Conservation (phyloP, 2,797 vertebrate genomes). For the Pristis pectinata region DNA sequence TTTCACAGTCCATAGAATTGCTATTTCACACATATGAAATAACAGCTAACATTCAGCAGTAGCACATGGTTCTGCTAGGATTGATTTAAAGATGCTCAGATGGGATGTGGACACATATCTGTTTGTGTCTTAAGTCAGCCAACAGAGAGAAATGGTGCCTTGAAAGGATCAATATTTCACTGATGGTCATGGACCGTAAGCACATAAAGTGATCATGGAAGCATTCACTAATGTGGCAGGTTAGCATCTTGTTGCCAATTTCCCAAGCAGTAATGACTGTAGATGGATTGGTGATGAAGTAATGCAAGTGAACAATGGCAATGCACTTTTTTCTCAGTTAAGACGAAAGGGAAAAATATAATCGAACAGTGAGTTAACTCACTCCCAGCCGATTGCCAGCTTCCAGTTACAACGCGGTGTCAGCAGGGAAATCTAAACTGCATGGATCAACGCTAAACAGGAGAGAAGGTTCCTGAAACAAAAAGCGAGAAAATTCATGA, state of each 20-base stretch:
- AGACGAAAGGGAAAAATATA: background rate
- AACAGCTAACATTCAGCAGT: background rate
- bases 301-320: background rate
- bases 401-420: background rate
- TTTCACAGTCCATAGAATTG: conserved; percentile 18
- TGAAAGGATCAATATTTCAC: conserved; percentile 31
- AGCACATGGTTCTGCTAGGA: background rate
- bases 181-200: background rate
- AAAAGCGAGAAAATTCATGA: background rate
- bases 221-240: conserved; percentile 18
- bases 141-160: background rate
- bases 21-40: background rate
- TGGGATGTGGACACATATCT: background rate
- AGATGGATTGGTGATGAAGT: conserved; percentile 15
- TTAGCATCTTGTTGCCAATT: conserved; percentile 17
- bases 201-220: conserved; percentile 16
- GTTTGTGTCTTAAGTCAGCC: background rate
- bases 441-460: background rate
- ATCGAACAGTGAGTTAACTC: background rate
- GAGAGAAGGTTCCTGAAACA: background rate
- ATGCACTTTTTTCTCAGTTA: background rate
- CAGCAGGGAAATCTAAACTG: background rate
- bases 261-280: background rate
- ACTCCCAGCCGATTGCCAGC: background rate
- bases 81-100: conserved; percentile 5